These are phyloP conservation scores for Brenthis daphne DNA, from an alignment of 2,888 invertebrate genomes.

Conservation along the genomic window DNA sequence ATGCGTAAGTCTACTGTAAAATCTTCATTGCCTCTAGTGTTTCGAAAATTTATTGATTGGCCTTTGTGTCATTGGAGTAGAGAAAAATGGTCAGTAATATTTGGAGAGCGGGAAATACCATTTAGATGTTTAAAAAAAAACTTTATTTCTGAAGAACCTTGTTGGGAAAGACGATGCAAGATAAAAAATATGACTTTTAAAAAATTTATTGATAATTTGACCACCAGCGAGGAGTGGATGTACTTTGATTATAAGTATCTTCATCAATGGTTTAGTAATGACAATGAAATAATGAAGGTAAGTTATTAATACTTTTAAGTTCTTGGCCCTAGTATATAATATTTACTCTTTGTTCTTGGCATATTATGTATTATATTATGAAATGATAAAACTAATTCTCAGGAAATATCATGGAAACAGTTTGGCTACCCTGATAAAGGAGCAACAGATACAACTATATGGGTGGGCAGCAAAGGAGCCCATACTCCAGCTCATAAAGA, in stretches of 20 bases:
- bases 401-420: slow-evolving; percentile 81
- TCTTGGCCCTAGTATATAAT: background rate
- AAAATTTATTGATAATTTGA: slow-evolving; percentile 80
- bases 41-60: slow-evolving; percentile 81
- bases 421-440: slow-evolving; percentile 88
- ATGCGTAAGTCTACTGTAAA: slow-evolving; percentile 54
- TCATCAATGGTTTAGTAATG: slow-evolving; percentile 84
- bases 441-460: slow-evolving; percentile 88
- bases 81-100: slow-evolving; percentile 82
- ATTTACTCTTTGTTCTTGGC: background rate
- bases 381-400: slow-evolving; percentile 3
- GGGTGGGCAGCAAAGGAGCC: slow-evolving; percentile 93
- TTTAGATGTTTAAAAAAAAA: slow-evolving; percentile 78
- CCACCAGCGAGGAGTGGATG: slow-evolving; percentile 83
- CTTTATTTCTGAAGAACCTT: slow-evolving; percentile 81
- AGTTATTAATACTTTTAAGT: background rate
- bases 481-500: slow-evolving; percentile 97
- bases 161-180: slow-evolving; percentile 90
- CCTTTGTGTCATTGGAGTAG: slow-evolving; percentile 82
- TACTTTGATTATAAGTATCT: slow-evolving; percentile 94
- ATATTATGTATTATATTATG: background rate
- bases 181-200: slow-evolving; percentile 82
- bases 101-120: slow-evolving; percentile 79
- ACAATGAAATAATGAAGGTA: slow-evolving; percentile 83
- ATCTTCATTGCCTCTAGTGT: slow-evolving; percentile 73